phyloP scores from a whole-genome alignment of 1,140 invertebrate species.

The Andricus grossulariae region DNA sequence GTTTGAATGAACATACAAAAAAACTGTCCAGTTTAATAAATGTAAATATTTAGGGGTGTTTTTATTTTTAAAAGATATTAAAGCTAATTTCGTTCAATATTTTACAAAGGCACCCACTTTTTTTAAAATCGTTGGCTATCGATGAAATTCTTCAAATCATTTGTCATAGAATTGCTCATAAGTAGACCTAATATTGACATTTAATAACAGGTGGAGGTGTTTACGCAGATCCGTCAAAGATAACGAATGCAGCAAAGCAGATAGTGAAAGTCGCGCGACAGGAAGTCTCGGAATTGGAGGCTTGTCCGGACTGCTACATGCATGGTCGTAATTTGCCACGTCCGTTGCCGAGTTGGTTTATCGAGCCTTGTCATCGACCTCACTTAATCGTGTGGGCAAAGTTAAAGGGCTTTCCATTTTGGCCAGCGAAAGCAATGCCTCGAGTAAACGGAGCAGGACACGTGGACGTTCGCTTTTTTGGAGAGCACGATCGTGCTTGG shows the following conservation, averaged over 20 bases:
- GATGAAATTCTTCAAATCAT: neutral
- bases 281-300: conserved; percentile 93
- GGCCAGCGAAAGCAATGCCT: conserved; percentile 94
- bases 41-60: too few species aligned
- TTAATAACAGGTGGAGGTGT: conserved; percentile 63
- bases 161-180: neutral
- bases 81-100: too few species aligned
- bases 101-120: too few species aligned
- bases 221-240: conserved; percentile 83
- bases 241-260: conserved; percentile 85
- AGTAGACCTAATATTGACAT: neutral
- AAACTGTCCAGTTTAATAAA: too few species aligned
- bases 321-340: conserved; percentile 83
- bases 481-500: conserved; percentile 95
- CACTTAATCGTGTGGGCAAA: conserved; percentile 95
- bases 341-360: conserved; percentile 90
- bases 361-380: conserved; percentile 91
- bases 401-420: conserved; percentile 95
- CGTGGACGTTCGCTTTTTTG: conserved; percentile 95
- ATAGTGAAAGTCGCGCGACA: conserved; percentile 89
- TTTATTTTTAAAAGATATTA: too few species aligned
- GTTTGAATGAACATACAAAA: too few species aligned
- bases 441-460: conserved; percentile 81
- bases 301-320: conserved; percentile 94
- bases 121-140: neutral